Conservation (phyloP, 2,888 invertebrate species). For the Limenitis camilla region DNA sequence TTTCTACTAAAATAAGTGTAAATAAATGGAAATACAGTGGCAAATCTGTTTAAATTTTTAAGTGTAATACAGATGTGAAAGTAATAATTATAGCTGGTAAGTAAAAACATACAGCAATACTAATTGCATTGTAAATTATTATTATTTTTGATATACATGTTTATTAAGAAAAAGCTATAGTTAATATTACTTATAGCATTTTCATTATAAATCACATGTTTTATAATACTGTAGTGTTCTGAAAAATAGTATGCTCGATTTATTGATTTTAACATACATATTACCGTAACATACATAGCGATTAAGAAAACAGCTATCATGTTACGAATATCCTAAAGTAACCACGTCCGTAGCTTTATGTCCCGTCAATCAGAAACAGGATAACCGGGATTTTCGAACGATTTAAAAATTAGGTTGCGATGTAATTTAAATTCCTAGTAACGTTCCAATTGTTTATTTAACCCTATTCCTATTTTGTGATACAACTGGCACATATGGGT, state of each 20-base stretch:
- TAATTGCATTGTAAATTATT: too few relatives aligned
- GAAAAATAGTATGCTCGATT: too few relatives aligned
- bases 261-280: not conserved
- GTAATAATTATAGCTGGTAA: conserved; percentile 1
- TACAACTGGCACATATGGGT: conserved; percentile 22
- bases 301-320: conserved; percentile 8
- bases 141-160: too few relatives aligned
- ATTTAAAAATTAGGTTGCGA: conserved; percentile 43
- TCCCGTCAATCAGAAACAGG: conserved; percentile 31
- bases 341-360: conserved; percentile 22
- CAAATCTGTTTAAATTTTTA: too few relatives aligned
- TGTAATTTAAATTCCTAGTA: conserved; percentile 33
- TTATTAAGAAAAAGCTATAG: too few relatives aligned
- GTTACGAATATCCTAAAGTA: conserved; percentile 17
- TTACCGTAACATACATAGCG: not conserved
- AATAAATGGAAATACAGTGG: too few relatives aligned
- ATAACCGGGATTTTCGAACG: conserved; percentile 51
- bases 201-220: too few relatives aligned
- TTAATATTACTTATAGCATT: too few relatives aligned
- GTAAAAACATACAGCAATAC: not conserved
- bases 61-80: conserved; percentile 3
- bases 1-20: too few relatives aligned
- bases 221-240: too few relatives aligned
- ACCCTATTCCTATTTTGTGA: conserved; percentile 26
- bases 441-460: conserved; percentile 41